These are phyloP conservation scores for Schizopygopsis malacanthus DNA, from an alignment of 2,797 vertebrate species.

Conservation along the genomic window DNA sequence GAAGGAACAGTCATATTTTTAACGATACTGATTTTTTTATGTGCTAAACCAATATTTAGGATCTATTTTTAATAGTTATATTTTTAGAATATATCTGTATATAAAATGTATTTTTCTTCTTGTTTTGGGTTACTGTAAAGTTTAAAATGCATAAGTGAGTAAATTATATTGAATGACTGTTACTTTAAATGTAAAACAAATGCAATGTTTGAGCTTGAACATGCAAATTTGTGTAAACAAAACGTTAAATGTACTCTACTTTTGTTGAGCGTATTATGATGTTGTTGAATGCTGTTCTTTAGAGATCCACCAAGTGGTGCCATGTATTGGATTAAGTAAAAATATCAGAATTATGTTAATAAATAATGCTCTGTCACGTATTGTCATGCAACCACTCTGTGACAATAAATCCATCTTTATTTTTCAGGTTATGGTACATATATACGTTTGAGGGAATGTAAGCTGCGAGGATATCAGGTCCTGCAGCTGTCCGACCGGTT, in stretches of 20 bases:
- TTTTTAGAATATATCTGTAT: background rate
- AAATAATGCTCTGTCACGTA: background rate
- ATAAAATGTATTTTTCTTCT: background rate
- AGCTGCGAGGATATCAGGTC: slow-evolving; percentile 62
- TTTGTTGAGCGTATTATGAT: background rate
- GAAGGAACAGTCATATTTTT: background rate
- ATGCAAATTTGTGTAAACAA: background rate
- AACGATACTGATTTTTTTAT: background rate
- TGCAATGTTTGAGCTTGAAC: background rate
- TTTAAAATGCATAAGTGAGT: background rate
- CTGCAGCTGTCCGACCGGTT: slow-evolving; percentile 68
- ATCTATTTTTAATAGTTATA: background rate
- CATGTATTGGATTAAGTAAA: background rate
- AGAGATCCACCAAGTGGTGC: background rate
- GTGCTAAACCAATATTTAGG: too few species aligned
- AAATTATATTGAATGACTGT: background rate
- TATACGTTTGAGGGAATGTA: slow-evolving; percentile 70
- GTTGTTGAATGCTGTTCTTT: background rate
- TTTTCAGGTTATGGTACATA: slow-evolving; percentile 65
- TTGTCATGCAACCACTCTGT: background rate
- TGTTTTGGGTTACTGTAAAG: background rate
- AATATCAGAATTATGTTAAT: background rate
- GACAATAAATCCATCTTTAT: background rate
- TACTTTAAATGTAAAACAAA: background rate
- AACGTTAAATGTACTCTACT: background rate